These are phyloP conservation scores for Lytechinus variegatus DNA, from an alignment of 35 echinoderm and acorn worm species.

Conservation along the genomic window DNA sequence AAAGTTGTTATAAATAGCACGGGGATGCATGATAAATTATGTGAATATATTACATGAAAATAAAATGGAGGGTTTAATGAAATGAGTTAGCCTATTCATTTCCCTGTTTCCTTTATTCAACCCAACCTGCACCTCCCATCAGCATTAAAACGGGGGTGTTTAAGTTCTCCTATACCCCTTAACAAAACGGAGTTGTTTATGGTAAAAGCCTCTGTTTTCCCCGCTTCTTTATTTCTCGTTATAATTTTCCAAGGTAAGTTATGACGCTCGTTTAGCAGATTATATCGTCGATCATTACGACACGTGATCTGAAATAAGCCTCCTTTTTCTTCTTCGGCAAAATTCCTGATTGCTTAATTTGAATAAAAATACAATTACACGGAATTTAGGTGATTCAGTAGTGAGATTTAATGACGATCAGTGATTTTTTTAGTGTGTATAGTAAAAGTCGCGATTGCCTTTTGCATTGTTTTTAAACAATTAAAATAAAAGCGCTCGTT, in stretches of 20 bases:
- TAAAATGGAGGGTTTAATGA: too few relatives aligned
- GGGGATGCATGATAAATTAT: too few relatives aligned
- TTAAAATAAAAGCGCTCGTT: background rate
- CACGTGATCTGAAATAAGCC: background rate
- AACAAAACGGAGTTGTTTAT: background rate
- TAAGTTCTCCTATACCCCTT: too few relatives aligned
- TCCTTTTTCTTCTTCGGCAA: background rate
- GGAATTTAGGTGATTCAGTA: background rate
- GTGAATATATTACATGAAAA: too few relatives aligned
- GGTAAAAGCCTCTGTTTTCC: background rate
- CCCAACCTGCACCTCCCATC: too few relatives aligned
- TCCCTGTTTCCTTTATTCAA: too few relatives aligned
- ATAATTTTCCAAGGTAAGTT: background rate
- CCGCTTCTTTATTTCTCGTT: background rate
- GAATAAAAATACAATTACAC: conserved; percentile 5
- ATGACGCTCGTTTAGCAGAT: background rate
- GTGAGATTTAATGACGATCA: background rate
- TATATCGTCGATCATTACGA: background rate
- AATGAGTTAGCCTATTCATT: too few relatives aligned
- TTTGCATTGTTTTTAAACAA: background rate
- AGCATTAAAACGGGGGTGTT: too few relatives aligned
- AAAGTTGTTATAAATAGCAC: too few relatives aligned
- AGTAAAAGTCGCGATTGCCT: background rate
- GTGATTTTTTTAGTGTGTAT: background rate
- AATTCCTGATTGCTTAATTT: conserved; percentile 20